Evolutionary conservation across 2,888 invertebrate genomes (phyloP), one percentile per base, ranked within the genome.

Genomic region (Hypolimnas misippus): DNA sequence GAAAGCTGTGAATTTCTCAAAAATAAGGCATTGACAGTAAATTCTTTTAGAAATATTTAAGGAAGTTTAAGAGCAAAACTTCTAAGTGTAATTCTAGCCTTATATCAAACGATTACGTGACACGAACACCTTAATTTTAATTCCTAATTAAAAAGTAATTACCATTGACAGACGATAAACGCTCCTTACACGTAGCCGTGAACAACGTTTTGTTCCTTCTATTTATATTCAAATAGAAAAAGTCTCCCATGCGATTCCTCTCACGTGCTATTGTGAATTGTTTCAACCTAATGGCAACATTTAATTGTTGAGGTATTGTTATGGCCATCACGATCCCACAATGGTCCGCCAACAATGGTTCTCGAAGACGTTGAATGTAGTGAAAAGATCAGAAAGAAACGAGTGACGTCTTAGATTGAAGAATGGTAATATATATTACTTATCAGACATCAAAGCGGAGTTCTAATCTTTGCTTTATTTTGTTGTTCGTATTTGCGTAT

Each of bases 241-340:
- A 86, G 80, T 75, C 81, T 83, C 86, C 78, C 88, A 83, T 84
- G 86, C 82, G 78, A 84, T 84, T 82, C 82, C 83, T 88, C 87
- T 86, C 88, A 87, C 87, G 85, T 86, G 84, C 84, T 75, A 86
- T 89, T 89, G 89, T 89, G 83, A 73, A 87, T 89, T 89, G 88
- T 89, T 85, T 66, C 70, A 71, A 75, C 77, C 78, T 81, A 81
- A 83, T 83, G 76, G 80, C 76, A 76, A 76, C 81, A 77, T 82
- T 86, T 87, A 87, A 89, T 88, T 86, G 87, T 82, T 76, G 75
- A 76, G 82, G 76, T 78, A 84, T 83, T 84, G 85, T 88, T 85
- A 86, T 84, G 82, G 77, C 77, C 75, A 76, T 72, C 81, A 68
- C 57, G 77, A 87, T 90, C 88, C 82, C 82, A 83, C 80, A 81